Conservation (phyloP, 2,113 vertebrate genomes). For the Calyptommatus sinebrachiatus region DNA sequence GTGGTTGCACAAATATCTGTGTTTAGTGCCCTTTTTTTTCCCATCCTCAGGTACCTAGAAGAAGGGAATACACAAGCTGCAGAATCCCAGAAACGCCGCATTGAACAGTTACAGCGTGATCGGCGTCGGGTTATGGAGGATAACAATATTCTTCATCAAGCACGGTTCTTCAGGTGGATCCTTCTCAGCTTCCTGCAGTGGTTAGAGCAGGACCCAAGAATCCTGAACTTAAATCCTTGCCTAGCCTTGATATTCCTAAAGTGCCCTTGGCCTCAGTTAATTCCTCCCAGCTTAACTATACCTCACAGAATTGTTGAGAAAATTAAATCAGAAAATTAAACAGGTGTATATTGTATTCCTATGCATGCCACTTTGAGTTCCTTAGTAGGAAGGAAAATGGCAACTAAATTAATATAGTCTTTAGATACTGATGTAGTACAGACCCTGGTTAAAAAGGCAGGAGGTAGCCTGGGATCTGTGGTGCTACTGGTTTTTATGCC, state of each 20-base stretch:
- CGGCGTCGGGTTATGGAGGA: slow-evolving; percentile 86
- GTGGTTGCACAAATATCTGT: neutral
- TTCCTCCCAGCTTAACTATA: neutral
- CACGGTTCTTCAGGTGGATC: slow-evolving; percentile 86
- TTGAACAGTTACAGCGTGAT: slow-evolving; percentile 88
- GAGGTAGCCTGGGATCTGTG: no score
- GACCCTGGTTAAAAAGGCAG: no score
- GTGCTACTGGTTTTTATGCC: no score
- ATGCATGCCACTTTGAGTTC: neutral
- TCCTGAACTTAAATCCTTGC: neutral
- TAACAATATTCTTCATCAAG: slow-evolving; percentile 79
- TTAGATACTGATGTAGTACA: no score
- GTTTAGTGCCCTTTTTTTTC: neutral
- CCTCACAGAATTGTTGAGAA: neutral
- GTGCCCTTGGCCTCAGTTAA: neutral
- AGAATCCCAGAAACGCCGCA: slow-evolving; percentile 83
- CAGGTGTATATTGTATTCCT: neutral
- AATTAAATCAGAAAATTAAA: no score
- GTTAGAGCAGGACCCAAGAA: neutral
- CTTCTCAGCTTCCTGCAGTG: neutral
- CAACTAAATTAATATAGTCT: no score
- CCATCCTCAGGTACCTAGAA: slow-evolving; percentile 79
- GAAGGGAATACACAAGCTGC: slow-evolving; percentile 83
- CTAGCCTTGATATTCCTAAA: no score
- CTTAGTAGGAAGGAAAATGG: neutral